These are phyloP conservation scores for Liposcelis brunnea DNA, from an alignment of 2,888 invertebrate species.

Conservation along the genomic window DNA sequence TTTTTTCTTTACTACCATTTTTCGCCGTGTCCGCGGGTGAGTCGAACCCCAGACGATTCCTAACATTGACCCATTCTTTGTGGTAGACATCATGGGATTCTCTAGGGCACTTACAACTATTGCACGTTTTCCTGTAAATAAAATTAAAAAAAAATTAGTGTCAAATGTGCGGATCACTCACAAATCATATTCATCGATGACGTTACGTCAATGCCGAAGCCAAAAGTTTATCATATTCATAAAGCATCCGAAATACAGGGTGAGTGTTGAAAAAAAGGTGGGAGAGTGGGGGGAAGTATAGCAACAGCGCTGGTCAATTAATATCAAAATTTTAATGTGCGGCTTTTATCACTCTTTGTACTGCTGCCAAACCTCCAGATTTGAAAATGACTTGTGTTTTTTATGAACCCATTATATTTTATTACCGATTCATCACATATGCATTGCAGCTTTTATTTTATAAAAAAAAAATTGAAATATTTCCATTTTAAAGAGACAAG, in stretches of 20 bases:
- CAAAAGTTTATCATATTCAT: too few species aligned
- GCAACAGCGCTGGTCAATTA: not conserved
- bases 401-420: too few species aligned
- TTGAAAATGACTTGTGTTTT: too few species aligned
- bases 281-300: not conserved
- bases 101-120: constrained; percentile 79
- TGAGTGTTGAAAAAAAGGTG: not conserved
- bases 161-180: too few species aligned
- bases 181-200: not conserved
- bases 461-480: too few species aligned
- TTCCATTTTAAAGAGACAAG: too few species aligned
- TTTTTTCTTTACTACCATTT: constrained; percentile 39
- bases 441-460: too few species aligned
- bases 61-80: constrained; percentile 65
- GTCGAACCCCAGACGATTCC: constrained; percentile 52
- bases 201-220: not conserved
- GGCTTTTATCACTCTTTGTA: too few species aligned
- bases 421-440: too few species aligned
- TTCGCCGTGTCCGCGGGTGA: constrained; percentile 34
- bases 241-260: not conserved
- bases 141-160: constrained; percentile 8
- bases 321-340: too few species aligned
- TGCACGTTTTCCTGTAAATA: constrained; percentile 73
- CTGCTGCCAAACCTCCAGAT: too few species aligned
- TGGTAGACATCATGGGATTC: constrained; percentile 81